Conservation (phyloP, 1,140 invertebrate genomes). For the Drosophila kurseongensis region DNA sequence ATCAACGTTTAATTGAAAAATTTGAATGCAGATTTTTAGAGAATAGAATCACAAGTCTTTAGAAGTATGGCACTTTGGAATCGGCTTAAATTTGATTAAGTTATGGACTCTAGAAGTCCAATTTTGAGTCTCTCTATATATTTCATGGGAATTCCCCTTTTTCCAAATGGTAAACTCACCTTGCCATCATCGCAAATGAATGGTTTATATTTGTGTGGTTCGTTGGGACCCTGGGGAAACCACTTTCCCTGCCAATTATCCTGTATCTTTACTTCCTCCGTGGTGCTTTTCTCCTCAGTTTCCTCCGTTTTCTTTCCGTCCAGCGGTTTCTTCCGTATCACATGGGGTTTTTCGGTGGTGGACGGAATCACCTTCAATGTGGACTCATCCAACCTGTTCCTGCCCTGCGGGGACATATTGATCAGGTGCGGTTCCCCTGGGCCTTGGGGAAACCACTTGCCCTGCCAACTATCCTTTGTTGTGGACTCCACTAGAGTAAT, state of each 20-base stretch:
- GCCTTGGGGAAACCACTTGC: constrained; percentile 23
- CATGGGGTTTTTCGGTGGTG: constrained; percentile 3
- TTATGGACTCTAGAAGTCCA: too few relatives aligned
- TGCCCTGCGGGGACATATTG: background rate
- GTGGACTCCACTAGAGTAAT: background rate
- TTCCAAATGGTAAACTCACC: constrained; percentile 83
- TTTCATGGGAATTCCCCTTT: background rate
- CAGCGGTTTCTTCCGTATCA: background rate
- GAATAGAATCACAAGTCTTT: too few relatives aligned
- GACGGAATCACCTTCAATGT: constrained; percentile 9
- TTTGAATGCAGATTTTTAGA: too few relatives aligned
- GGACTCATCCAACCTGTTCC: background rate
- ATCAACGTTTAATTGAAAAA: too few relatives aligned
- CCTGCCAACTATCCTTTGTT: constrained; percentile 10
- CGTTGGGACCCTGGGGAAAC: constrained; percentile 60
- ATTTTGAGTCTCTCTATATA: too few relatives aligned
- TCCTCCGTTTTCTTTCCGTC: background rate
- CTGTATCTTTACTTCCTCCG: background rate
- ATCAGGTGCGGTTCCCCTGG: constrained; percentile 7
- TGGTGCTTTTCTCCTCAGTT: background rate
- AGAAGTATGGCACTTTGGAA: too few relatives aligned
- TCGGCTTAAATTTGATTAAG: too few relatives aligned
- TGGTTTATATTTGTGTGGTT: constrained; percentile 20
- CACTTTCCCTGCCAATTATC: constrained; percentile 61
- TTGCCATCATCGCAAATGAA: constrained; percentile 90